Evolutionary conservation across 2,113 vertebrate genomes (phyloP).

Genomic region (Stictonetta naevosa): DNA sequence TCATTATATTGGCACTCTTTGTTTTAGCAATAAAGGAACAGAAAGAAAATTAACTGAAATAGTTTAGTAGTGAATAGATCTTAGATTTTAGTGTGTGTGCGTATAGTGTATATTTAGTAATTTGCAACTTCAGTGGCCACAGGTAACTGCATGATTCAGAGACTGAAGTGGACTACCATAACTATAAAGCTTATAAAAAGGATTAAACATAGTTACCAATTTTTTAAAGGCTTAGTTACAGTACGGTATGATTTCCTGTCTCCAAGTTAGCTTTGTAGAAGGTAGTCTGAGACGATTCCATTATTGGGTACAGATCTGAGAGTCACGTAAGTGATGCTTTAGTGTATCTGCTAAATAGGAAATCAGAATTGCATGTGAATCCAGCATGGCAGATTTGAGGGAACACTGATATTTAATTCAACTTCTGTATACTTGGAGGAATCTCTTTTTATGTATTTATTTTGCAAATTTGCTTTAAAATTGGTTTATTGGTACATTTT

Average conservation of each 20-base stretch:
- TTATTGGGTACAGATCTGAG: not conserved
- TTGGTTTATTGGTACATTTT: not conserved
- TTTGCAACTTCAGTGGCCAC: not conserved
- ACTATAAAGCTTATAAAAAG: not conserved
- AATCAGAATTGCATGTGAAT: not conserved
- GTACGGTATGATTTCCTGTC: not conserved
- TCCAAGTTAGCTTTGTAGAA: not conserved
- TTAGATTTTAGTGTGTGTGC: not conserved
- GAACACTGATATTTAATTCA: not conserved
- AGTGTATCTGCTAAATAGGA: not conserved
- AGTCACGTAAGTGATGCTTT: not conserved
- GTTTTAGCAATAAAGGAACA: not conserved
- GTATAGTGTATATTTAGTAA: not conserved
- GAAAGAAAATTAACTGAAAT: not conserved
- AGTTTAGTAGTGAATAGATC: not conserved
- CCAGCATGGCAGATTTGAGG: not conserved
- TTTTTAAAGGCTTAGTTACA: not conserved
- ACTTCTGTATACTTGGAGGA: not conserved
- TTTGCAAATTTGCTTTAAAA: not conserved
- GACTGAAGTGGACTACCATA: not conserved
- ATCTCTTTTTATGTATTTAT: not conserved
- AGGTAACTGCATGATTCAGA: not conserved
- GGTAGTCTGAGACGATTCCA: fast-evolving
- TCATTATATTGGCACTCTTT: not conserved
- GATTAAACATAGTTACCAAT: not conserved